Evolutionary conservation across 37 sponge, comb jelly and placozoan species (phyloP).

Genomic region (Bolinopsis microptera): DNA sequence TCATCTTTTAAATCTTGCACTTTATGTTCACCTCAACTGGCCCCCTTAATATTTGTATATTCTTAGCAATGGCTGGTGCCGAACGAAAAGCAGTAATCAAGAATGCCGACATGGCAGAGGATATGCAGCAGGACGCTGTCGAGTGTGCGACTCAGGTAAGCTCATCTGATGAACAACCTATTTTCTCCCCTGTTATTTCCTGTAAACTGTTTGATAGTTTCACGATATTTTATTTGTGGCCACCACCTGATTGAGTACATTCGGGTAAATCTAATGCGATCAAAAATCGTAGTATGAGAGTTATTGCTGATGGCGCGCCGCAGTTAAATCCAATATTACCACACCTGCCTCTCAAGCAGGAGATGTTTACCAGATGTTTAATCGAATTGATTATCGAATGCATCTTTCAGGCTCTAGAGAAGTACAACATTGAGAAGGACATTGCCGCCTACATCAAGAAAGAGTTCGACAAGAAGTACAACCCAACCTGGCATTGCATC

Average conservation of each 20-base stretch:
- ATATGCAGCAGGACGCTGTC: conserved; percentile 98
- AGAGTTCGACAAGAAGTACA: conserved; percentile 99
- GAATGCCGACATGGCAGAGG: conserved; percentile 99
- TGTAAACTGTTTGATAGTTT: neutral
- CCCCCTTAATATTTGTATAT: too few relatives aligned
- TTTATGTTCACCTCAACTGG: too few relatives aligned
- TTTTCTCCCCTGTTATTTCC: too few relatives aligned
- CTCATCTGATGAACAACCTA: neutral
- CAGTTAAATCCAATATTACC: too few relatives aligned
- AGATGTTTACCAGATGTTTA: too few relatives aligned
- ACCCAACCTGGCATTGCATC: conserved; percentile 99
- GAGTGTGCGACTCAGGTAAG: conserved; percentile 71
- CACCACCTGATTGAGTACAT: too few relatives aligned
- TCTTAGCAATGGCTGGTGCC: conserved; percentile 82
- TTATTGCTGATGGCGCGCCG: too few relatives aligned
- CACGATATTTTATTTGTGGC: neutral
- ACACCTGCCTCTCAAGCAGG: too few relatives aligned
- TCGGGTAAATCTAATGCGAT: too few relatives aligned
- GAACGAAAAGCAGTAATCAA: conserved; percentile 99
- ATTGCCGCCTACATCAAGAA: conserved; percentile 99
- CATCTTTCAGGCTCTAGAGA: conserved; percentile 89
- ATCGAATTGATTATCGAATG: too few relatives aligned
- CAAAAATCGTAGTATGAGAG: too few relatives aligned
- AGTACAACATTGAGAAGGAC: conserved; percentile 99
- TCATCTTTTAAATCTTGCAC: too few relatives aligned